A percentile compares a stretch with the other conserved stretches of the same genome.
Evolutionary conservation across 2,888 invertebrate species (phyloP).

Genomic region (Cantharis rustica): DNA sequence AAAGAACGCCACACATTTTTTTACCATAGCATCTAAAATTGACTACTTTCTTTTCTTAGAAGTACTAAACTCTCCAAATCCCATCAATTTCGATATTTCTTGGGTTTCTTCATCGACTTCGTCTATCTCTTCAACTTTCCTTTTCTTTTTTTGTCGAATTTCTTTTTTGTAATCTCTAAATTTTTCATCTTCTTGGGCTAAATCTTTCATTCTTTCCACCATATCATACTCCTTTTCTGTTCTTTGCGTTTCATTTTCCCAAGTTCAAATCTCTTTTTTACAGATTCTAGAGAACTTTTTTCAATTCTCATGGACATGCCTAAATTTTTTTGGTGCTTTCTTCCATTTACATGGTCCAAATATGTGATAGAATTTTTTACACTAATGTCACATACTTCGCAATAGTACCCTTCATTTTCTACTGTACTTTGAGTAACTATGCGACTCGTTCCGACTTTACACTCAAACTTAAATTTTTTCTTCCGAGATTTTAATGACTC

Average conservation of each 20-base stretch:
- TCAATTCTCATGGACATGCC: conserved; percentile 98
- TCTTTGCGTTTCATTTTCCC: conserved; percentile 96
- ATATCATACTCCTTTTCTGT: conserved; percentile 94
- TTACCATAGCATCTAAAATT: too few relatives aligned
- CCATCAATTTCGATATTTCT: conserved; percentile 91
- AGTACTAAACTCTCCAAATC: conserved; percentile 90
- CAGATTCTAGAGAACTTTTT: conserved; percentile 92
- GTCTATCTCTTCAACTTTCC: conserved; percentile 72
- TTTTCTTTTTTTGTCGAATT: conserved; percentile 84
- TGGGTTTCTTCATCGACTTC: conserved; percentile 61
- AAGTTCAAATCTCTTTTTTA: conserved; percentile 86
- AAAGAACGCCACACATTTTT: too few relatives aligned
- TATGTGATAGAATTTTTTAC: conserved; percentile 99
- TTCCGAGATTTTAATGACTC: conserved; percentile 93
- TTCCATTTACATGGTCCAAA: conserved; percentile 99
- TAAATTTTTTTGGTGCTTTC: conserved; percentile 97
- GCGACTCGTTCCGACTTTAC: conserved; percentile 95
- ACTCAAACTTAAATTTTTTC: conserved; percentile 97
- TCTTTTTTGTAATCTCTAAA: conserved; percentile 88
- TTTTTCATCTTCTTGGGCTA: conserved; percentile 95
- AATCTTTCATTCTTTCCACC: conserved; percentile 85
- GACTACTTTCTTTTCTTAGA: conserved; percentile 74
- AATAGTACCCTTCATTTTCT: conserved; percentile 98
- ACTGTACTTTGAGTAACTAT: conserved; percentile 99
- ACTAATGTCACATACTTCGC: conserved; percentile 99